Conservation (phyloP, 23 tunicate genomes). For the Corella eumyota region DNA sequence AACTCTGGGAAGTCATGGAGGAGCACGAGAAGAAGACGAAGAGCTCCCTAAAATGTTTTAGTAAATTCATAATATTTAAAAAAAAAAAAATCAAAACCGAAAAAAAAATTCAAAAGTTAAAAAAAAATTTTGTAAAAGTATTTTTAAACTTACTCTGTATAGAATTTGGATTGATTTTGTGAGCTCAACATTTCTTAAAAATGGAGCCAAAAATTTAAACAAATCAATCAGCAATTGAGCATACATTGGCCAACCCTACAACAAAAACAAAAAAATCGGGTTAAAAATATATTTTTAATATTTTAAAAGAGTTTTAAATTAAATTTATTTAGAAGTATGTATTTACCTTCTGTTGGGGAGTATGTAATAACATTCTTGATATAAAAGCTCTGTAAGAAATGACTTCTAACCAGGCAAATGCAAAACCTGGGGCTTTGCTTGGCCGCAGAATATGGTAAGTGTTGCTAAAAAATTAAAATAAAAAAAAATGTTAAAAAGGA, state of each 20-base stretch:
- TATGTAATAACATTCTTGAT: conserved; percentile 84
- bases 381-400: conserved; percentile 88
- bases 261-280: background rate
- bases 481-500: background rate
- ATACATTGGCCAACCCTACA: conserved; percentile 98
- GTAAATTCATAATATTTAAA: conserved; percentile 13
- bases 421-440: conserved; percentile 94
- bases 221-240: conserved; percentile 93
- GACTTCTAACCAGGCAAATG: conserved; percentile 97
- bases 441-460: conserved; percentile 96
- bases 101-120: no score
- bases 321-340: background rate
- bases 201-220: conserved; percentile 95
- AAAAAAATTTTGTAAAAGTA: background rate
- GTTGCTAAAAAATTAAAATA: conserved; percentile 33
- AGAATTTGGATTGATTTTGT: conserved; percentile 74
- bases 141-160: conserved; percentile 46
- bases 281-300: background rate
- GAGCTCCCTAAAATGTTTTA: conserved; percentile 66
- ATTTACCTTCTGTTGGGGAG: conserved; percentile 78
- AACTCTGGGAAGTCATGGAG: conserved; percentile 99
- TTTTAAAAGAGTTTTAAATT: background rate
- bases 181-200: conserved; percentile 83
- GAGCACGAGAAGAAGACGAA: conserved; percentile 86
- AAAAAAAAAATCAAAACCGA: no score